Base-by-base conservation (phyloP, 2,888 invertebrate genomes). In the Zygaena filipendulae region DNA sequence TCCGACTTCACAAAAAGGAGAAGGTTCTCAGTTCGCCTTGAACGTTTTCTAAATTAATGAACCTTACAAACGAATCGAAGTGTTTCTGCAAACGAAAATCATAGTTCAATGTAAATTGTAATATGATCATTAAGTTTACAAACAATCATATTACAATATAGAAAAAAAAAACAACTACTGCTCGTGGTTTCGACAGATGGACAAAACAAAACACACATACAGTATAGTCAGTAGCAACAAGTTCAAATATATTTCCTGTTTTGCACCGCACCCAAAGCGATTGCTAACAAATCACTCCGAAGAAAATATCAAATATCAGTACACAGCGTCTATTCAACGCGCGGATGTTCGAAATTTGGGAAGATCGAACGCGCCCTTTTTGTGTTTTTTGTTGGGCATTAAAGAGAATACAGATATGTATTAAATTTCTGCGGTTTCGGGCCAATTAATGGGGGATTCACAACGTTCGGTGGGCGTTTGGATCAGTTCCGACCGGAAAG, bases 401-500 rank as follows among this genome's bases (percentile, higher is more conserved):
- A 59, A n/a, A 47, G 53, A 58, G 60, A 71, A n/a, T n/a, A n/a
- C n/a, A n/a, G n/a, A n/a, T n/a, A n/a, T n/a, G n/a, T 69, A 69
- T 75, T 70, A 62, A 72, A 77, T 74, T 60, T 57, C 69, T 66
- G 69, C 62, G 68, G 67, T 16, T 51, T 52, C 58, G 43, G 59
- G 64, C 66, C 75, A 79, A 79, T 79, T 79, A 79, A 79, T 69
- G 56, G 49, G 42, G 48, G 54, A 52, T 57, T 50, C 49, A 64
- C 62, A 66, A 68, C 58, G 52, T 52, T 38, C 48, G 50, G 52
- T 67, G 69, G 74, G 72, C 70, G 72, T 64, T 54, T 51, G 55
- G 40, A 49, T 39, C 54, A 67, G 74, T 75, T 79, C 75, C 75
- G 75, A 74, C 77, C 79, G 79, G 79, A 79, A 77, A 70, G 60